Base-by-base conservation (phyloP, 2,888 invertebrate species). In the Troides aeacus region DNA sequence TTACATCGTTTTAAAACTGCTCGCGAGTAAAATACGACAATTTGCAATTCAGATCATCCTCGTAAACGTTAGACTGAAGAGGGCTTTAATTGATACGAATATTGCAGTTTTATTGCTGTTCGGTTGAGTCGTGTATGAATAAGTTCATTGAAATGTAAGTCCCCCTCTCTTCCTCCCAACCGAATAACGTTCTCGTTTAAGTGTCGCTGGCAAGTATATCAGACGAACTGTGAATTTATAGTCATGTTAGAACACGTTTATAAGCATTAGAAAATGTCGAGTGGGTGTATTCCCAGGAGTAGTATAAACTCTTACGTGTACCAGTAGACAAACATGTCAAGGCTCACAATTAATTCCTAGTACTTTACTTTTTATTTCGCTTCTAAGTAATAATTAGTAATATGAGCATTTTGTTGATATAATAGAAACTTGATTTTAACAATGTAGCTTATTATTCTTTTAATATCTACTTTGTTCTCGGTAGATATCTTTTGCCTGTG, bases 11-110 rank as follows among this genome's bases (percentile, higher is more conserved):
- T 82, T 81, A 80, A 75, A 79, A 77, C 78, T 77, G 76, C 74
- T 10, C 76, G 71, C 73, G 71, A 76, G 72, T 70, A 83, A 85
- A 85, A 85, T 84, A 77, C 78, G 78, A 76, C 77, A 79, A 85
- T 89, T 87, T 88, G 87, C 85, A 88, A 89, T 88, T 87, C 86
- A 84, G 78, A 87, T 87, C 79, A 77, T 80, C 80, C 85, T 85
- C 81, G 79, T 78, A 79, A 82, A 80, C 75, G 78, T 76, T 70
- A 62, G 62, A 62, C 77, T 85, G 85, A 85, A 89, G 81, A 80
- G 85, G 77, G 74, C 75, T 77, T 83, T 89, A 88, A 89, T 88
- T 89, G 88, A 86, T 84, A 82, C 80, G 85, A 83, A 83, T 85
- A 84, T 82, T 83, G 80, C 46, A 69, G 65, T 62, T 65, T 70